Evolutionary conservation across 2,888 invertebrate species (phyloP).

Genomic region (Lithophane leautieri): DNA sequence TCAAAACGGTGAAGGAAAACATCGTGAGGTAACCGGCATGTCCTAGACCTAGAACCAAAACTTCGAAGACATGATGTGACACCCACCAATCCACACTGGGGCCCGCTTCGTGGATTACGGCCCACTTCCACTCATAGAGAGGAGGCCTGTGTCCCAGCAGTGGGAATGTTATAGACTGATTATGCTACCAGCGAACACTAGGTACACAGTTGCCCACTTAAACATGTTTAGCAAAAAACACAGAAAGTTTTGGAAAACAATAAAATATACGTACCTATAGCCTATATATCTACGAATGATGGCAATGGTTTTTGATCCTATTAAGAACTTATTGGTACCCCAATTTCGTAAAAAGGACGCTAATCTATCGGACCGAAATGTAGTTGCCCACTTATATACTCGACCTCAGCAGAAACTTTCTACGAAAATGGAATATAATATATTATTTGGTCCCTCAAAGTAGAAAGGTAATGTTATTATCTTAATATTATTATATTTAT

Average conservation of each 20-base stretch:
- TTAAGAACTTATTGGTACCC: constrained; percentile 35
- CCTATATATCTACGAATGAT: neutral
- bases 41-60: too few relatives aligned
- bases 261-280: neutral
- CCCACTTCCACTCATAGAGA: too few relatives aligned
- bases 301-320: constrained; percentile 35
- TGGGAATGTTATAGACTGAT: too few relatives aligned
- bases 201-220: neutral
- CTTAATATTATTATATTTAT: constrained; percentile 7
- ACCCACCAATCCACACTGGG: too few relatives aligned
- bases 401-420: constrained; percentile 7
- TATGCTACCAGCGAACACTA: neutral
- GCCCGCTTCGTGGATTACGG: too few relatives aligned
- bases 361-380: constrained; percentile 35
- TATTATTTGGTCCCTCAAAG: constrained; percentile 26
- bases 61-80: too few relatives aligned
- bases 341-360: constrained; percentile 44
- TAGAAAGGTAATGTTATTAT: constrained; percentile 2
- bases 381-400: constrained; percentile 37
- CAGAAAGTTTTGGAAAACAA: neutral
- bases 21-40: too few relatives aligned
- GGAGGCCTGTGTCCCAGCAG: too few relatives aligned
- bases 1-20: too few relatives aligned
- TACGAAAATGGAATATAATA: constrained; percentile 31
- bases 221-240: neutral